Base-by-base conservation (phyloP, 2,113 vertebrate genomes). In the Nothobranchius furzeri region DNA sequence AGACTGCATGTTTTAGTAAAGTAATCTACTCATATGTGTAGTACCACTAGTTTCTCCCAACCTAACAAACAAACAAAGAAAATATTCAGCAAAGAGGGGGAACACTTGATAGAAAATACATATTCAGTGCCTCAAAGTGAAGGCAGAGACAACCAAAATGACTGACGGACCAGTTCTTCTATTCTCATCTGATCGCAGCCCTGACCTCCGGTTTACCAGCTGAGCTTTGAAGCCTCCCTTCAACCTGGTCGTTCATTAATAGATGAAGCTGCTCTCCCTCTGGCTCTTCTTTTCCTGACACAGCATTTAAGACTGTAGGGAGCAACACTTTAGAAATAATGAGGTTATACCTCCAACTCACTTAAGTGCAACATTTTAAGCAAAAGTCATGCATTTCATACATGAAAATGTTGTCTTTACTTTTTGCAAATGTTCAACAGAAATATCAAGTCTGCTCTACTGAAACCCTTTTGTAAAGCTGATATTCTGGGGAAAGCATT, bases 231-330 rank as follows among this genome's bases (percentile, higher is more conserved):
- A 73, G 68, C 78, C 68, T 80, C 79, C 80, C 82, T 86, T 70
- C 68, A 72, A 79, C 88, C 85, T 81, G 84, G 76, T 88, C 88
- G 70, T 88, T 90, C 82, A 91, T 90, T 92, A 90, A 90, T 88
- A 83, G 85, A 88, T 89, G 87, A 89, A 85, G 79, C 81, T 62
- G 77, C 67, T 75, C 82, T 78, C 79, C 75, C 70, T 74, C 58
- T 63, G 71, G 79, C 78, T 72, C 75, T 73, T 72, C 73, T 69
- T 70, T 68, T 49, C 64, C 73, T 75, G 76, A 78, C 71, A 64
- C 78, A 64, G 71, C 75, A 86, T 82, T 85, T 83, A 78, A 70
- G 69, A 76, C 46, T 66, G 55, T 51, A 74, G 75, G 68, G 76
- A 84, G 73, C 52, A 64, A 62, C 13, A 37, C 71, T 88, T 71